Conservation (phyloP, 2,888 invertebrate species). For the Uropetala carovei region DNA sequence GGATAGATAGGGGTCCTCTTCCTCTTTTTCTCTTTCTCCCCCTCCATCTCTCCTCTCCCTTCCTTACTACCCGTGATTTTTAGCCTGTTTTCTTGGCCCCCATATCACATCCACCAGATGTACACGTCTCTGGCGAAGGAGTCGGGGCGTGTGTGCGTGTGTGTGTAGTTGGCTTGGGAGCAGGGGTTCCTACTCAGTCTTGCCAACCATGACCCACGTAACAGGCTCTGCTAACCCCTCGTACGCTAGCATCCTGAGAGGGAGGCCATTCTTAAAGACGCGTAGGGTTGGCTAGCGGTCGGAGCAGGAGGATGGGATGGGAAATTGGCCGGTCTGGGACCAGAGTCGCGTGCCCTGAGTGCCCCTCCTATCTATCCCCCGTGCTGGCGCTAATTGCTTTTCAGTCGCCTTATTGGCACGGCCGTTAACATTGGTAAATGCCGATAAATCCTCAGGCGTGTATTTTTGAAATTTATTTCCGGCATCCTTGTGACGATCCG, state of each 20-base stretch:
- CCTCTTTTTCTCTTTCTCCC: neutral
- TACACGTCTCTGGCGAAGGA: conserved; percentile 36
- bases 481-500: neutral
- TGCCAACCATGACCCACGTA: conserved; percentile 64
- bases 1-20: neutral
- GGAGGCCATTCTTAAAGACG: conserved; percentile 14
- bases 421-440: neutral
- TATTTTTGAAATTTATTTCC: conserved; percentile 16
- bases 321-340: neutral
- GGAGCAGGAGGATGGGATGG: neutral
- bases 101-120: conserved; percentile 56
- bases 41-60: neutral
- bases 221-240: conserved; percentile 40
- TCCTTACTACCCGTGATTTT: conserved; percentile 8
- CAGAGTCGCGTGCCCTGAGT: conserved; percentile 19
- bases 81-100: conserved; percentile 54
- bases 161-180: conserved; percentile 55
- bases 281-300: conserved; percentile 15
- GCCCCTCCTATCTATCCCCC: neutral
- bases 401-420: conserved; percentile 46
- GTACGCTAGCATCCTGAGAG: conserved; percentile 27
- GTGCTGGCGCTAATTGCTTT: conserved; percentile 30
- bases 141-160: neutral
- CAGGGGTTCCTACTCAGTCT: conserved; percentile 26
- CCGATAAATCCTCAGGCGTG: conserved; percentile 20